Percentiles rank a stretch among this genome's conserved stretches.
Conservation (phyloP, 2,888 invertebrate genomes). For the Tuta absoluta region DNA sequence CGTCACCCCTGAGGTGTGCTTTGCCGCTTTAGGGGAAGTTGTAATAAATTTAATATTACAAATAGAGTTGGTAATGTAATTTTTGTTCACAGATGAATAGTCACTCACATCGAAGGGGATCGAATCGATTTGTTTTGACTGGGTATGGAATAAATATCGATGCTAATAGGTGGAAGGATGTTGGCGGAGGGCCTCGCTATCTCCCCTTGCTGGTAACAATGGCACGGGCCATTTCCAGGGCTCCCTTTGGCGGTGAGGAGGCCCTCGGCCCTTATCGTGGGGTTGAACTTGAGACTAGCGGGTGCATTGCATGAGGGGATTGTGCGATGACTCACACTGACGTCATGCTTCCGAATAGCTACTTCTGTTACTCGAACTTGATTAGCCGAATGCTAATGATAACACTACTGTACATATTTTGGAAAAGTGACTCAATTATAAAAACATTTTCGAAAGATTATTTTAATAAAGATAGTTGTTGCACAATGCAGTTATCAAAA, state of each 20-base stretch:
- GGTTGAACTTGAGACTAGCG: conserved; percentile 48
- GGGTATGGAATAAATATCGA: conserved; percentile 71
- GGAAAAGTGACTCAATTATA: no score
- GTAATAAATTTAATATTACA: conserved; percentile 12
- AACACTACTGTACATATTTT: no score
- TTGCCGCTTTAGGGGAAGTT: background rate
- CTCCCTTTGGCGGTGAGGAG: conserved; percentile 68
- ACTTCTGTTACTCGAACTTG: conserved; percentile 1
- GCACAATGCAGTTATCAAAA: no score
- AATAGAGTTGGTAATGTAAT: conserved; percentile 16
- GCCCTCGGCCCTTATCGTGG: conserved; percentile 65
- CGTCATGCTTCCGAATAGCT: conserved; percentile 10
- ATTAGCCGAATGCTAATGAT: no score
- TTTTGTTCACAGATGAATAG: conserved; percentile 18
- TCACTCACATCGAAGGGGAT: conserved; percentile 37
- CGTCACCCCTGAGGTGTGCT: background rate
- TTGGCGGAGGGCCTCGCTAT: conserved; percentile 55
- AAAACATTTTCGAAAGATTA: no score
- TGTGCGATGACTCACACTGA: conserved; percentile 46
- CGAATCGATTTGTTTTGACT: conserved; percentile 61
- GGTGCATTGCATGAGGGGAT: conserved; percentile 46
- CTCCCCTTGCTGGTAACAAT: conserved; percentile 72
- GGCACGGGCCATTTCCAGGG: conserved; percentile 76
- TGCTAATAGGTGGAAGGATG: conserved; percentile 67
- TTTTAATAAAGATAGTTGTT: no score